Evolutionary conservation across 2,797 vertebrate species (phyloP).

Genomic region (Schizopygopsis malacanthus): DNA sequence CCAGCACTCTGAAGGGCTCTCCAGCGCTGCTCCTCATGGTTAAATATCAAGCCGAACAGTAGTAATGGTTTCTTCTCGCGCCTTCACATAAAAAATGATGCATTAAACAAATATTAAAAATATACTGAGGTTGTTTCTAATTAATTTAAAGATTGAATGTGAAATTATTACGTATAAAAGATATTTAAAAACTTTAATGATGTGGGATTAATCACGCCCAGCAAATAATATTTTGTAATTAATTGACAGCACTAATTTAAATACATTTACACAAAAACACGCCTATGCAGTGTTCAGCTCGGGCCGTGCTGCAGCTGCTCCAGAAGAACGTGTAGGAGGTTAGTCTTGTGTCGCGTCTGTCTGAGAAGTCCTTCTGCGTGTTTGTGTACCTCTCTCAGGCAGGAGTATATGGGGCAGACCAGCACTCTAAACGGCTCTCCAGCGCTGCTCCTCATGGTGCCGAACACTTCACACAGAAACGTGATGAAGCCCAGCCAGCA

Average conservation of each 20-base stretch:
- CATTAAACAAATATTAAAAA: too few relatives aligned
- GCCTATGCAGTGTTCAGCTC: background rate
- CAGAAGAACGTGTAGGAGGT: conserved; percentile 4
- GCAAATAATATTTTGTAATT: too few relatives aligned
- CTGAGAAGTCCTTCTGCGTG: conserved; percentile 81
- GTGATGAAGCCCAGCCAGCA: conserved; percentile 98
- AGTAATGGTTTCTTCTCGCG: too few relatives aligned
- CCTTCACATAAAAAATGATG: too few relatives aligned
- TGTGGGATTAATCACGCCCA: too few relatives aligned
- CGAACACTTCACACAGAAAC: conserved; percentile 95
- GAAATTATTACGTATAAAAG: too few relatives aligned
- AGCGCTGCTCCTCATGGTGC: conserved; percentile 93
- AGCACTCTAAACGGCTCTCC: conserved; percentile 95
- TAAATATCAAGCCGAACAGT: too few relatives aligned
- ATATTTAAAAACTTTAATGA: too few relatives aligned
- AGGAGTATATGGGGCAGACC: conserved; percentile 97
- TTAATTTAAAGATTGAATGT: too few relatives aligned
- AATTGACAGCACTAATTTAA: too few relatives aligned
- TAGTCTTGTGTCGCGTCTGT: background rate
- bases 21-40: conserved; percentile 94
- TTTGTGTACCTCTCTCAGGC: conserved; percentile 87
- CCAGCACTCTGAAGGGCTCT: conserved; percentile 94
- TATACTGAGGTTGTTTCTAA: too few relatives aligned
- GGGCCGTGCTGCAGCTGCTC: too few relatives aligned
- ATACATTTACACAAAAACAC: background rate